A percentile compares a stretch with the other conserved stretches of the same genome.
These are phyloP conservation scores for Ariopsis seemanni DNA, from an alignment of 2,113 vertebrate species.

Conservation along the genomic window DNA sequence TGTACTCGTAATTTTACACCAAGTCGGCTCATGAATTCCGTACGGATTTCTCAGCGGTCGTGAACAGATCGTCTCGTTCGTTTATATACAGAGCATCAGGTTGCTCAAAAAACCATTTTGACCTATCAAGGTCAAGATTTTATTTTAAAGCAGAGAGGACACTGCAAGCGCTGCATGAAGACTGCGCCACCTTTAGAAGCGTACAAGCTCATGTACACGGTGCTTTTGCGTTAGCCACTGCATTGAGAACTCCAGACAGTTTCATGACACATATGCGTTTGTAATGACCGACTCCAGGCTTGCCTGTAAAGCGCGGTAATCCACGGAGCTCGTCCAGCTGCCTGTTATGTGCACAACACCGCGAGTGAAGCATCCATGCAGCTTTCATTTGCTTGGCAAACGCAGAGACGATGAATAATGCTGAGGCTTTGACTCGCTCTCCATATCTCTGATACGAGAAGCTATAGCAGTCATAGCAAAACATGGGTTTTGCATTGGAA, in stretches of 20 bases:
- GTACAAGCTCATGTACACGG: not conserved
- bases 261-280: not conserved
- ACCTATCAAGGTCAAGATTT: no score
- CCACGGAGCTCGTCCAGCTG: not conserved
- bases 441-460: not conserved
- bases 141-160: not conserved
- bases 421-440: not conserved
- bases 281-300: not conserved
- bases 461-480: not conserved
- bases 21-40: not conserved
- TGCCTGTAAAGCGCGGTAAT: not conserved
- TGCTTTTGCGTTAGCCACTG: not conserved
- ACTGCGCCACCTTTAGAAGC: not conserved
- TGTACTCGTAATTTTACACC: not conserved
- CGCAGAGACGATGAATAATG: not conserved
- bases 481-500: not conserved
- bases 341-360: not conserved
- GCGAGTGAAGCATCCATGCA: not conserved
- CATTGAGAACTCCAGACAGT: not conserved
- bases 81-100: no score
- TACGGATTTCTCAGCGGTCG: not conserved
- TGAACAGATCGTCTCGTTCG: not conserved
- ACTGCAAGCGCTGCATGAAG: not conserved
- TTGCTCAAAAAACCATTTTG: not conserved
- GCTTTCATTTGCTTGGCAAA: not conserved